Conservation (phyloP, 2,888 invertebrate genomes). For the Nemurella pictetii region DNA sequence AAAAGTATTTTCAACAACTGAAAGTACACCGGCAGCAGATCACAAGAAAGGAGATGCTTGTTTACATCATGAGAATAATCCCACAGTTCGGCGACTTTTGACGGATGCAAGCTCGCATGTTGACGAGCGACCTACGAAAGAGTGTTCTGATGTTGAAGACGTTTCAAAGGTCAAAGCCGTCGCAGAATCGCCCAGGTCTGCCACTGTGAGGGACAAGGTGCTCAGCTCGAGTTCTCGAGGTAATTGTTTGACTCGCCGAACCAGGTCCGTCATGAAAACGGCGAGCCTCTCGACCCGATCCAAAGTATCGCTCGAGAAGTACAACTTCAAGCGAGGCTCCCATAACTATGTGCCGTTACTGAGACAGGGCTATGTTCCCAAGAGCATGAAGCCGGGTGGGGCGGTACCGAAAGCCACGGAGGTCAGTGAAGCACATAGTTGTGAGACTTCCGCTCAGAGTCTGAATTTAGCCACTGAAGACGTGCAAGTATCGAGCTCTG, state of each 20-base stretch:
- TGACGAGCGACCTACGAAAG: too few relatives aligned
- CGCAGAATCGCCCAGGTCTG: too few relatives aligned
- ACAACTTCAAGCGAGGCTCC: constrained; percentile 4
- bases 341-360: neutral
- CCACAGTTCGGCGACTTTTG: too few relatives aligned
- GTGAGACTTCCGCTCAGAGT: too few relatives aligned
- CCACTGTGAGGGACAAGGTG: too few relatives aligned
- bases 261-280: neutral
- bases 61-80: too few relatives aligned
- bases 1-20: neutral
- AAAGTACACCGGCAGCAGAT: neutral
- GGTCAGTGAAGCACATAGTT: neutral
- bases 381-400: neutral
- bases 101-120: too few relatives aligned
- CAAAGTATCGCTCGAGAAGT: neutral
- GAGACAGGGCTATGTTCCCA: neutral
- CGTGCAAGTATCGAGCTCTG: neutral
- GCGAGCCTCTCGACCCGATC: neutral
- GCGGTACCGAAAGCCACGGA: neutral
- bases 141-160: too few relatives aligned
- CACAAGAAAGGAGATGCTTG: too few relatives aligned
- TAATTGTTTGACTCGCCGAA: neutral
- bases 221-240: neutral
- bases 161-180: too few relatives aligned
- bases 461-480: neutral